Conservation (phyloP, 2,113 vertebrate species). For the Bothrops jararaca region DNA sequence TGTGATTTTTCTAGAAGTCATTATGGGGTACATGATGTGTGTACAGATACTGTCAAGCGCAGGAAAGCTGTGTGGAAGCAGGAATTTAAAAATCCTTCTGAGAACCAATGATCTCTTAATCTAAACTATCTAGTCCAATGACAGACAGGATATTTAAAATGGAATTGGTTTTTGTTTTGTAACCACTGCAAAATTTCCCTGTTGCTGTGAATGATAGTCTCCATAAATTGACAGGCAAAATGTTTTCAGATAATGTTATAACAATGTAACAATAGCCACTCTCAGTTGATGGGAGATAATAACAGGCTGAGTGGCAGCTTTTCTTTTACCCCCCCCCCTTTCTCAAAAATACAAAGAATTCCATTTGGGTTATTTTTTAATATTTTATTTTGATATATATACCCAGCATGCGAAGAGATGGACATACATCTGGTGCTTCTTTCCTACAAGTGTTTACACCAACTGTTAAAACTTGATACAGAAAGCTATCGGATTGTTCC, state of each 20-base stretch:
- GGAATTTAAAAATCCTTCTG: background rate
- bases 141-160: background rate
- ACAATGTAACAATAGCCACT: background rate
- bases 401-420: background rate
- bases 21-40: background rate
- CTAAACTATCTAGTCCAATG: background rate
- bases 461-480: background rate
- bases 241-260: background rate
- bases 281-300: background rate
- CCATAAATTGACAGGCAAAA: background rate
- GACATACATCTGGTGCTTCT: background rate
- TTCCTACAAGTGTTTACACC: background rate
- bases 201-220: background rate
- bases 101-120: background rate
- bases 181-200: background rate
- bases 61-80: background rate
- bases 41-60: background rate
- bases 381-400: background rate
- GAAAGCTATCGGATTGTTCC: background rate
- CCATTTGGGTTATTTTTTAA: background rate
- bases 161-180: background rate
- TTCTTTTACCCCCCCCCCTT: background rate
- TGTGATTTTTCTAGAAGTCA: background rate
- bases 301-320: background rate
- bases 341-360: fast-evolving